Evolutionary conservation across 1,140 invertebrate genomes (phyloP).

Genomic region (Macrobrachium nipponense): DNA sequence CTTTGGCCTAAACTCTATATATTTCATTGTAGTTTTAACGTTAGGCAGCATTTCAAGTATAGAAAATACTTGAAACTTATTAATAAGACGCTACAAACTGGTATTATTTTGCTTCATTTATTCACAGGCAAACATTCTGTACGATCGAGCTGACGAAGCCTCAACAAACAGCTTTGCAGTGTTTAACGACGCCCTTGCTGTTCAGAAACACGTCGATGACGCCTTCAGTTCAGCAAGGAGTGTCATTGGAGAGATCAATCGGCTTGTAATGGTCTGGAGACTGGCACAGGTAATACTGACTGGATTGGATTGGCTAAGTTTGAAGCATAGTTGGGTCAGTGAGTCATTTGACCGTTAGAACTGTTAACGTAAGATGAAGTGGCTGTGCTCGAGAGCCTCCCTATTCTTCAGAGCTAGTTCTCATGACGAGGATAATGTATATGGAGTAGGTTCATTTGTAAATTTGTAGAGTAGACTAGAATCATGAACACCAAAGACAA

Average conservation of each 20-base stretch:
- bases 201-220: slow-evolving; percentile 67
- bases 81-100: background rate
- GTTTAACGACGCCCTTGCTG: slow-evolving; percentile 66
- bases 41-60: no score
- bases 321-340: slow-evolving; percentile 71
- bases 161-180: slow-evolving; percentile 64
- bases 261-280: slow-evolving; percentile 76
- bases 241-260: slow-evolving; percentile 77
- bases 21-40: background rate
- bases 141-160: slow-evolving; percentile 66
- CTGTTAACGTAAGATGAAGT: no score
- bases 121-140: slow-evolving; percentile 66
- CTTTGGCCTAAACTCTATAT: no score
- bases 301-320: slow-evolving; percentile 76
- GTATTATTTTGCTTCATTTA: slow-evolving; percentile 30
- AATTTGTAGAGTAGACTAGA: no score
- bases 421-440: background rate
- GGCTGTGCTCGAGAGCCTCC: no score
- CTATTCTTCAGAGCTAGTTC: no score
- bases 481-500: no score
- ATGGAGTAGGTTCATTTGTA: no score
- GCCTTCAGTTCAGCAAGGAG: slow-evolving; percentile 66
- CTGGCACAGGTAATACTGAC: slow-evolving; percentile 71
- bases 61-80: background rate
- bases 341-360: no score